Percentiles rank a stretch among this genome's conserved stretches.
Evolutionary conservation across 2,113 vertebrate genomes (phyloP).

Genomic region (Microcebus griseorufus): DNA sequence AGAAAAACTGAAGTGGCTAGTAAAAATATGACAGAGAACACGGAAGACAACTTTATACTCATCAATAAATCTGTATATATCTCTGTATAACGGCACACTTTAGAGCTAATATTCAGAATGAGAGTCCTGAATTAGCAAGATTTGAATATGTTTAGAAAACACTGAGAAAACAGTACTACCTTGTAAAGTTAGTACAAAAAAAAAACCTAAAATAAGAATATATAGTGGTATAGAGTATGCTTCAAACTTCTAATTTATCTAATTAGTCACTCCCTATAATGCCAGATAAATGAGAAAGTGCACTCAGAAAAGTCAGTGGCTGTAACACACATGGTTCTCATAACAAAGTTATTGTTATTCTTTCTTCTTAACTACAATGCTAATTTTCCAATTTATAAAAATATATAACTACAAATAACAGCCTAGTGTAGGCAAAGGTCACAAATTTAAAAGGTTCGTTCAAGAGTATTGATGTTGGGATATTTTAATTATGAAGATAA

Average conservation of each 20-base stretch:
- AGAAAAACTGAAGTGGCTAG: not conserved
- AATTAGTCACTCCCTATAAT: not conserved
- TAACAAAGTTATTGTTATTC: not conserved
- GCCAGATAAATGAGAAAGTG: conserved; percentile 23
- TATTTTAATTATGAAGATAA: conserved; percentile 41
- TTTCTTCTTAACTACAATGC: not conserved
- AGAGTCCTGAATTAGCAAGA: not conserved
- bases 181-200: not conserved
- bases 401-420: conserved; percentile 19
- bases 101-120: not conserved
- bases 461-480: not conserved
- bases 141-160: not conserved
- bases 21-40: conserved; percentile 32
- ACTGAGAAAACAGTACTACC: not conserved
- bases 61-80: not conserved
- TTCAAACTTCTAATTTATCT: conserved; percentile 3
- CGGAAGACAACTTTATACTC: not conserved
- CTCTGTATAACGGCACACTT: not conserved
- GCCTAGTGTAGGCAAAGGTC: not conserved
- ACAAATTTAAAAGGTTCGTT: conserved; percentile 31
- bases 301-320: conserved; percentile 11
- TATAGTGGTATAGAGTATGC: not conserved
- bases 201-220: not conserved
- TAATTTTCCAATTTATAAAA: conserved; percentile 36
- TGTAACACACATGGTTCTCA: not conserved